Percentiles rank a stretch among this genome's conserved stretches.
Conservation (phyloP, 2,797 vertebrate genomes). For the Cossypha heuglini region DNA sequence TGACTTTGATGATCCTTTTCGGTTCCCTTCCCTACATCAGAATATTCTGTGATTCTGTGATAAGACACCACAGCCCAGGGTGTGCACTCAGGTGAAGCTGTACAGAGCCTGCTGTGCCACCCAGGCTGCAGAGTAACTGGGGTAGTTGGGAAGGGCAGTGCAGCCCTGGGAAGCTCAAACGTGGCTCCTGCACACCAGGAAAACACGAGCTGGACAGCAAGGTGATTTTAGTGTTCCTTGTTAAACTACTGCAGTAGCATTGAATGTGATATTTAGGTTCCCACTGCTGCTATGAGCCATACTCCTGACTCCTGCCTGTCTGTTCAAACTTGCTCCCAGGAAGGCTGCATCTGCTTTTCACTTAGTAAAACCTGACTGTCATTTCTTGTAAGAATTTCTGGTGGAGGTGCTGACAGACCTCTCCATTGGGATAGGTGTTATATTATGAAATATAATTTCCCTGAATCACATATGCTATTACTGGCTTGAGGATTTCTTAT, state of each 20-base stretch:
- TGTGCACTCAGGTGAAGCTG: background rate
- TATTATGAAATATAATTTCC: background rate
- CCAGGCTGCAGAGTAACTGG: background rate
- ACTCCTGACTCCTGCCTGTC: background rate
- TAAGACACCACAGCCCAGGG: background rate
- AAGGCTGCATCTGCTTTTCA: background rate
- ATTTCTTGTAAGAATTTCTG: background rate
- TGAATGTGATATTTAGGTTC: background rate
- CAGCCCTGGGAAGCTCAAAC: background rate
- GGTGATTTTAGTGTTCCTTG: background rate
- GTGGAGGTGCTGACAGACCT: background rate
- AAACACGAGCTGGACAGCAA: background rate
- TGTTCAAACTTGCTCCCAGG: background rate
- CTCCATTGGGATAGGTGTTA: background rate
- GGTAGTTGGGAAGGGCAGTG: background rate
- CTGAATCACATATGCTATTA: background rate
- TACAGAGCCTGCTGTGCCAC: rapidly evolving
- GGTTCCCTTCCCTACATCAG: background rate
- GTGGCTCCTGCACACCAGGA: background rate
- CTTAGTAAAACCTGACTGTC: background rate
- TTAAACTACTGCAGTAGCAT: background rate
- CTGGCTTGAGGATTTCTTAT: background rate
- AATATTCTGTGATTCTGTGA: background rate
- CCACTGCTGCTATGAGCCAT: background rate
- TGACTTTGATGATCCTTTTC: background rate